These are phyloP conservation scores for Sinocyclocheilus grahami DNA, from an alignment of 2,113 vertebrate genomes.

Conservation along the genomic window DNA sequence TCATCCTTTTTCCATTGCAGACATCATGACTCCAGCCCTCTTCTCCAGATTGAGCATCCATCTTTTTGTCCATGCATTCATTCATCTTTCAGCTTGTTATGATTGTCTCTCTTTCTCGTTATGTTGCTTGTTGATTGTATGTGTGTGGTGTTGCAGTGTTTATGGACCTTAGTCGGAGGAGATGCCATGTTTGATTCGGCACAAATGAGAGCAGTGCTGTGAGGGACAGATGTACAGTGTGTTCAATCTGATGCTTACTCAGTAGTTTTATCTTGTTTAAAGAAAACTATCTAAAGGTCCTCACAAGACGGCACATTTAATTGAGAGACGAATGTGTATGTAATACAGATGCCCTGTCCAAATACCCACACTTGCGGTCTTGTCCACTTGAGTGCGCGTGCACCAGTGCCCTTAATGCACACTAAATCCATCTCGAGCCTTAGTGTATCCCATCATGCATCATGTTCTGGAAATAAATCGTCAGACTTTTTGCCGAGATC, in stretches of 20 bases:
- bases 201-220: background rate
- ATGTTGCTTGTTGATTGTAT: constrained; percentile 50
- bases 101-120: constrained; percentile 11
- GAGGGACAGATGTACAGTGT: background rate
- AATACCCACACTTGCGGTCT: too few species aligned
- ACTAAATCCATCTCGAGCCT: too few species aligned
- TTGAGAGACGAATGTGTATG: too few species aligned
- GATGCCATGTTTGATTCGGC: background rate
- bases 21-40: constrained; percentile 69
- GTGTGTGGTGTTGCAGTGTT: constrained; percentile 8
- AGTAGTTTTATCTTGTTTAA: too few species aligned
- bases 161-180: background rate
- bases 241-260: background rate
- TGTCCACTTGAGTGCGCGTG: too few species aligned
- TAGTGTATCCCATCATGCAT: too few species aligned
- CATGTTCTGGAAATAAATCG: too few species aligned
- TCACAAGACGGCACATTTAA: background rate
- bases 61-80: constrained; percentile 69
- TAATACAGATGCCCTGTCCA: too few species aligned
- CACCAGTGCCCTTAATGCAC: too few species aligned
- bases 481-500: too few species aligned
- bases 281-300: background rate
- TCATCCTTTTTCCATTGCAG: constrained; percentile 42
- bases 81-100: constrained; percentile 60
- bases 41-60: background rate